Base-by-base conservation (phyloP, 2,797 vertebrate genomes). In the Anguilla megastoma region DNA sequence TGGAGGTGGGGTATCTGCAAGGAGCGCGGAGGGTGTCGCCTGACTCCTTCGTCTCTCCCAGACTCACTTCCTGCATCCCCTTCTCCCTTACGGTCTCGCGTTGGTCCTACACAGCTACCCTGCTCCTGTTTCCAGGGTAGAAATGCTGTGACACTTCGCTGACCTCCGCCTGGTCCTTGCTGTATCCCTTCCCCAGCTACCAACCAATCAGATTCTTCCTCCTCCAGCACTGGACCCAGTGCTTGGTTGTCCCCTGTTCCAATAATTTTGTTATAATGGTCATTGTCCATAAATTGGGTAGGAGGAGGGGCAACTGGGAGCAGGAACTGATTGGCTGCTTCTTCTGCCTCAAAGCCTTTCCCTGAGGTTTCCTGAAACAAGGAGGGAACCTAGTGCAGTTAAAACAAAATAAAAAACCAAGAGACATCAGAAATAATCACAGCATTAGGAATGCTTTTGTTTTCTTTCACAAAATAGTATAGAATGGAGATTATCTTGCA, bases 151-250 rank as follows among this genome's bases (percentile, higher is more conserved):
- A 80, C 48, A 56, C 16, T 69, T 56, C 85, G 85, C n/a, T 90
- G 93, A 88, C 86, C 86, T 87, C 91, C n/a, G n/a, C n/a, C 90
- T 7, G 92, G 93, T 48, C 92, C 93, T n/a, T 86, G 90, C 10
- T 94, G 94, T 16, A 88, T 91, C 56, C 96, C 95, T 0, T 95
- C 95, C 69, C 95, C 95, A 45, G 94, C 91, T 91, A 96, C 95
- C 27, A 96, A 96, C 96, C 95, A 97, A 89, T 96, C 96, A 3
- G 96, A 96, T 86, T 96, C 96, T 87, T 95, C 95, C 87, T 96
- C 96, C 89, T 96, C 96, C 89, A 94, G 95, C 45, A 96, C 94
- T 1, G 95, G 92, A 7, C 95, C 94, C 88, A 96, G 89, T n/a
- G 89, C 45, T 63, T 94, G 95, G 80, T 95, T 95, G 87, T 95